phyloP scores from a whole-genome alignment of 2,797 vertebrate genomes.

The Urocyon cinereoargenteus region DNA sequence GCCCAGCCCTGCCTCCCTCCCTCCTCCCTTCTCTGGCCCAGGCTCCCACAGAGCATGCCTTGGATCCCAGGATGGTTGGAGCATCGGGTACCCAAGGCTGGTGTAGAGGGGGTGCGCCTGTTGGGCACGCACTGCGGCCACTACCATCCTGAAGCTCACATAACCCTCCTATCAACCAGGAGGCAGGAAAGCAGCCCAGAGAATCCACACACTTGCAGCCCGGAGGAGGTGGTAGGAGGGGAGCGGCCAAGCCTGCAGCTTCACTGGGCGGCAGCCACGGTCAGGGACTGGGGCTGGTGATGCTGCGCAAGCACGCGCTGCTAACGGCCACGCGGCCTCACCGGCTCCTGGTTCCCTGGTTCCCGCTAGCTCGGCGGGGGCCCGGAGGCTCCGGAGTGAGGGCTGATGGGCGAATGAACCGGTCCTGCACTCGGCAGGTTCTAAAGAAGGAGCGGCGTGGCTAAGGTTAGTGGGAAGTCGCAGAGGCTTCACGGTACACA shows the following conservation, averaged over 20 bases:
- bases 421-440: neutral
- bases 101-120: too few relatives aligned
- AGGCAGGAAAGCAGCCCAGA: neutral
- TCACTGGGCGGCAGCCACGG: neutral
- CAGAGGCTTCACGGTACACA: neutral
- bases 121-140: neutral
- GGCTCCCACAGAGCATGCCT: neutral
- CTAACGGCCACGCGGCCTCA: accelerated
- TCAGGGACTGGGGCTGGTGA: neutral
- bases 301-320: accelerated
- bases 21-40: neutral
- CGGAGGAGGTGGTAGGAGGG: neutral
- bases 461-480: neutral
- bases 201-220: neutral
- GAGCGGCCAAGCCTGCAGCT: neutral
- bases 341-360: neutral
- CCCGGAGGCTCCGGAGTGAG: neutral
- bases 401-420: neutral
- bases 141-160: neutral
- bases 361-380: accelerated
- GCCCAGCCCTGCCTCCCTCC: neutral
- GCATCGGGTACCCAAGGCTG: neutral
- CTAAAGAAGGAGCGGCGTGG: neutral
- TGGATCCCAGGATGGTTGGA: neutral
- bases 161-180: neutral